Evolutionary conservation across 1,140 invertebrate species (phyloP).

Genomic region (Drosophila lacteicornis): DNA sequence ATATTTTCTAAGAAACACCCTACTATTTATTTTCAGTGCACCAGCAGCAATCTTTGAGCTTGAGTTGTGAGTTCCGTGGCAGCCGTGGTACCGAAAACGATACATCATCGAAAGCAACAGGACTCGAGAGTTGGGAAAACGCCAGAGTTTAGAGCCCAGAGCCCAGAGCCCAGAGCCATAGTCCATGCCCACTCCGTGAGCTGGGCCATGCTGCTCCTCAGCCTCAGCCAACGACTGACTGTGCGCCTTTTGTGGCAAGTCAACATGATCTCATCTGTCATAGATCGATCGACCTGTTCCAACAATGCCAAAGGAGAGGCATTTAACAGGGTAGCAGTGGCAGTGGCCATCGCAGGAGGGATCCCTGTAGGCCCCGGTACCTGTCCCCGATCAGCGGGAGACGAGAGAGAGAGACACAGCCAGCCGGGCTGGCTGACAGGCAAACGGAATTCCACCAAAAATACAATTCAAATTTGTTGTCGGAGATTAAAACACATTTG

Average conservation of each 20-base stretch:
- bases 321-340: slow-evolving; percentile 61
- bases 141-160: slow-evolving; percentile 28
- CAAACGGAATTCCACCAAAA: slow-evolving; percentile 58
- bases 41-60: slow-evolving; percentile 6
- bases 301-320: slow-evolving; percentile 63
- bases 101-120: slow-evolving; percentile 80
- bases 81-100: slow-evolving; percentile 59
- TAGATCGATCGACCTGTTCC: slow-evolving; percentile 82
- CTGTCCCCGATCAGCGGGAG: slow-evolving; percentile 72
- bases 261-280: slow-evolving; percentile 83
- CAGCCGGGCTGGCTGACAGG: neutral
- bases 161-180: neutral
- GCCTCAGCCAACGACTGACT: slow-evolving; percentile 25
- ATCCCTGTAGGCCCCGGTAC: slow-evolving; percentile 30
- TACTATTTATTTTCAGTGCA: neutral
- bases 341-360: slow-evolving; percentile 58
- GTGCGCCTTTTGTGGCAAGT: slow-evolving; percentile 74
- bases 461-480: slow-evolving; percentile 81
- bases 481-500: slow-evolving; percentile 82
- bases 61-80: slow-evolving; percentile 35
- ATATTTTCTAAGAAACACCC: too few relatives aligned
- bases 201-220: neutral
- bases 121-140: slow-evolving; percentile 62
- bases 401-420: neutral
- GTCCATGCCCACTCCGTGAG: slow-evolving; percentile 4